Conservation (phyloP, 2,113 vertebrate species). For the Odocoileus hemionus region DNA sequence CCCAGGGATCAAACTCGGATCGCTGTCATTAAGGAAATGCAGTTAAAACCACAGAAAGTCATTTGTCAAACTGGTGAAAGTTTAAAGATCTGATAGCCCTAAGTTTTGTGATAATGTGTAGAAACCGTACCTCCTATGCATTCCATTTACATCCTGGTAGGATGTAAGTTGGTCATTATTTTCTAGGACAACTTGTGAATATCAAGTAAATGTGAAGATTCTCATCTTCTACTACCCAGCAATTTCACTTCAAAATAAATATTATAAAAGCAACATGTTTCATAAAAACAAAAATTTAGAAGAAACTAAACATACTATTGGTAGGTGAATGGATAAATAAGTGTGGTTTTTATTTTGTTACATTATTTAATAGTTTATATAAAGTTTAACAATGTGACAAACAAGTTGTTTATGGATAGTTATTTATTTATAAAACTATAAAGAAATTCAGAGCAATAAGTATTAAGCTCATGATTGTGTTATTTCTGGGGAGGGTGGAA, state of each 20-base stretch:
- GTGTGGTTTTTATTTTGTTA: background rate
- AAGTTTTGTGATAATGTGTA: background rate
- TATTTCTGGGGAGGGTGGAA: background rate
- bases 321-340: background rate
- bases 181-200: background rate
- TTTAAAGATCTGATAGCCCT: background rate
- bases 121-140: background rate
- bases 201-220: background rate
- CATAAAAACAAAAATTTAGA: background rate
- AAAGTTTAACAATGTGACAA: background rate
- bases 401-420: background rate
- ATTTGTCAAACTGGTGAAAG: background rate
- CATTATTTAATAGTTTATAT: background rate
- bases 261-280: background rate
- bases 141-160: background rate
- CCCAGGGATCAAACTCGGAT: background rate
- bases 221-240: background rate
- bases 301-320: background rate
- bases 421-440: background rate
- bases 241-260: background rate
- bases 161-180: background rate
- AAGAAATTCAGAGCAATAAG: background rate
- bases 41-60: background rate
- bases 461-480: background rate
- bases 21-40: background rate